Evolutionary conservation across 2,797 vertebrate species (phyloP).

Genomic region (Tokudaia tokunoshimensis): DNA sequence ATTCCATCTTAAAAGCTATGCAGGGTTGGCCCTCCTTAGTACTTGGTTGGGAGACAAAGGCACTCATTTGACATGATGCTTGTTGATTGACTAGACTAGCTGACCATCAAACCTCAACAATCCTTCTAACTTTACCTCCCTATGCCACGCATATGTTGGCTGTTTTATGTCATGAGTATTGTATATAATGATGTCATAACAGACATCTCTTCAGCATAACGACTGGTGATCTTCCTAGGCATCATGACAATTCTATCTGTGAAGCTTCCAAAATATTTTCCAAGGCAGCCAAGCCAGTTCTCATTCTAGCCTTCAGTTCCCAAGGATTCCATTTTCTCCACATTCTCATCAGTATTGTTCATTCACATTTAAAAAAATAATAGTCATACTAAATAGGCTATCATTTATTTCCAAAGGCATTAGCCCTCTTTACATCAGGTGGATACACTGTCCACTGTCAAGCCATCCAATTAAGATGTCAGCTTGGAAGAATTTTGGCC

Average conservation of each 20-base stretch:
- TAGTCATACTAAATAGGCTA: background rate
- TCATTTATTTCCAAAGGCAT: background rate
- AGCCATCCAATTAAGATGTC: slow-evolving; percentile 9
- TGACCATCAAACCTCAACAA: background rate
- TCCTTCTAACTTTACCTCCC: background rate
- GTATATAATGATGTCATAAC: background rate
- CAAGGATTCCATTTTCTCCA: background rate
- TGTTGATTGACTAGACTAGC: background rate
- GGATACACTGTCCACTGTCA: background rate
- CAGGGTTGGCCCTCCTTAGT: background rate
- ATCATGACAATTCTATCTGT: background rate
- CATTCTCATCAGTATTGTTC: background rate
- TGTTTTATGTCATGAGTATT: background rate
- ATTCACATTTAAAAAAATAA: background rate
- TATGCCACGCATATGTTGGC: background rate
- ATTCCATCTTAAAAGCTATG: background rate
- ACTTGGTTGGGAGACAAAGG: background rate
- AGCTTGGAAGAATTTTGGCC: slow-evolving; percentile 7
- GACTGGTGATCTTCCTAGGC: background rate
- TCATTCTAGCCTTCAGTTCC: background rate
- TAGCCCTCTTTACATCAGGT: background rate
- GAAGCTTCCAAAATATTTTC: background rate
- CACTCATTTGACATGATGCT: background rate
- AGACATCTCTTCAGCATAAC: background rate
- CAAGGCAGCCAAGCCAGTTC: background rate